Percentiles rank a stretch among this genome's conserved stretches.
These are phyloP conservation scores for Dipodomys stephensi DNA, from an alignment of 2,113 vertebrate species.

Conservation along the genomic window DNA sequence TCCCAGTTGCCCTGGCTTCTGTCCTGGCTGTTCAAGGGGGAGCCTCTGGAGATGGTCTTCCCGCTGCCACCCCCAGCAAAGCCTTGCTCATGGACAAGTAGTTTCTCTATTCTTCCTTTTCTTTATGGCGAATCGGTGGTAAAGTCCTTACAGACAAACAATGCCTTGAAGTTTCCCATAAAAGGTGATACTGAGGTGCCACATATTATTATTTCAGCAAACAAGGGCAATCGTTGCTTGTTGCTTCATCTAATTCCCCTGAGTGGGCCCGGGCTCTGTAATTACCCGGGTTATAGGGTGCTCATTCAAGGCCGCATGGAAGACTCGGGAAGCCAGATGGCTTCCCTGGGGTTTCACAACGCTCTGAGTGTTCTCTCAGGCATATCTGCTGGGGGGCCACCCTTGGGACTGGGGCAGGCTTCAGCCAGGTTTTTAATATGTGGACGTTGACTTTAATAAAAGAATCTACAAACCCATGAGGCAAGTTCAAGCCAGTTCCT, in stretches of 20 bases:
- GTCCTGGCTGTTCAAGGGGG: not conserved
- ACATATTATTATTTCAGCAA: conserved; percentile 71
- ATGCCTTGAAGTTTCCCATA: conserved; percentile 71
- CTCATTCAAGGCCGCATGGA: conserved; percentile 35
- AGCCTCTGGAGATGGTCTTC: not conserved
- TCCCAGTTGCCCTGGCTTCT: not conserved
- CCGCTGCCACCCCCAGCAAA: not conserved
- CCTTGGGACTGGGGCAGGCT: not conserved
- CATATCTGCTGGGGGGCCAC: not conserved
- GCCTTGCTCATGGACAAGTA: not conserved
- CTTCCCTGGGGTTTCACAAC: not conserved
- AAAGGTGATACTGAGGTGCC: conserved; percentile 45
- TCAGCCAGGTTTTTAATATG: not conserved
- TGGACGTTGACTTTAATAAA: conserved; percentile 57
- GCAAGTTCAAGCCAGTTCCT: conserved; percentile 6
- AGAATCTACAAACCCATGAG: conserved; percentile 28
- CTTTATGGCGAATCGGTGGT: conserved; percentile 45
- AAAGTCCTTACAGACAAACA: conserved; percentile 40
- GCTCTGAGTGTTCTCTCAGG: not conserved
- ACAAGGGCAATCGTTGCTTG: conserved; percentile 67
- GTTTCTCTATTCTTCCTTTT: conserved; percentile 36
- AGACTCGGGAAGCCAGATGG: conserved; percentile 6
- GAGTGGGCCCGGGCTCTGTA: conserved; percentile 72
- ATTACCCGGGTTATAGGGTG: conserved; percentile 72
- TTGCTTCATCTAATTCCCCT: conserved; percentile 78